Conservation (phyloP, 2,888 invertebrate genomes). For the Tenthredo notha region DNA sequence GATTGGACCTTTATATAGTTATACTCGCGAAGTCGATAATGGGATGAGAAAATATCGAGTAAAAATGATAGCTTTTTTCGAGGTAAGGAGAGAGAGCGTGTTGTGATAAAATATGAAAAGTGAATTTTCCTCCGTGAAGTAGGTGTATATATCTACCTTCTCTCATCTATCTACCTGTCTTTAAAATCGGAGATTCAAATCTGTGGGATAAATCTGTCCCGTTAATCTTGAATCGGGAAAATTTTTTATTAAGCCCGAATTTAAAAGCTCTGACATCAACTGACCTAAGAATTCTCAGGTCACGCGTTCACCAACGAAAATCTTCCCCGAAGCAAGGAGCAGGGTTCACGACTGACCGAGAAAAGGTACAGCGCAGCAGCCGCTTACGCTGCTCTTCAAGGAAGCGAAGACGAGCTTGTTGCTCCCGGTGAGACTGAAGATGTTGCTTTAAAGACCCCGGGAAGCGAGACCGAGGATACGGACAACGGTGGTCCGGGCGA, state of each 20-base stretch:
- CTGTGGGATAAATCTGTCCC: not conserved
- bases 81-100: not conserved
- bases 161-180: not conserved
- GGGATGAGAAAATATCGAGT: slow-evolving; percentile 2
- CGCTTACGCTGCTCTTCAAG: slow-evolving; percentile 75
- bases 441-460: slow-evolving; percentile 70
- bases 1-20: not conserved
- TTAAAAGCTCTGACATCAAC: slow-evolving; percentile 17
- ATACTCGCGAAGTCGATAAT: not conserved
- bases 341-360: slow-evolving; percentile 69
- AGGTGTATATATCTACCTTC: not conserved
- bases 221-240: not conserved
- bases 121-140: not conserved
- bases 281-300: slow-evolving; percentile 63
- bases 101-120: slow-evolving; percentile 12
- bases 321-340: slow-evolving; percentile 72
- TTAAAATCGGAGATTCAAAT: not conserved
- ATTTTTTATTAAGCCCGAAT: not conserved
- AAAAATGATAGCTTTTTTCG: not conserved
- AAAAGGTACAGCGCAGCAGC: slow-evolving; percentile 73
- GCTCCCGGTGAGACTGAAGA: slow-evolving; percentile 71
- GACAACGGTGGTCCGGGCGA: slow-evolving; percentile 74
- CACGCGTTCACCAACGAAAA: slow-evolving; percentile 69
- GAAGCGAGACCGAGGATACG: slow-evolving; percentile 79
- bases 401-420: slow-evolving; percentile 77